Base-by-base conservation (phyloP, 2,797 vertebrate species). In the Philypnodon macrostomus region DNA sequence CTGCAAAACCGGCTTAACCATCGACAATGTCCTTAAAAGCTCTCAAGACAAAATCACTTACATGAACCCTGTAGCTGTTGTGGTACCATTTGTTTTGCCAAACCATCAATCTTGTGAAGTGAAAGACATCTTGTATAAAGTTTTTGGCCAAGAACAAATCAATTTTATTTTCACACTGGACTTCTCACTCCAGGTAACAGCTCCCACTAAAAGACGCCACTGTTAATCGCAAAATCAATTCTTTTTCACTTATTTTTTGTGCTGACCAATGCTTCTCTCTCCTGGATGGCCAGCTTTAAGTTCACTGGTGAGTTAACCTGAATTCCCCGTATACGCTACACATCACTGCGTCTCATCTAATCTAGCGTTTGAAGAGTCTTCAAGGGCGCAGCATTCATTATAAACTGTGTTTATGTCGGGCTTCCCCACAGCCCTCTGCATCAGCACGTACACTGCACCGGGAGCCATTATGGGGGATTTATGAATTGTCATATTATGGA, bases 401-500 rank as follows among this genome's bases (percentile, higher is more conserved):
- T 37, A 58, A 29, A 13, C 46, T 34, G 37, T 23, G 40, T 58
- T 70, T 38, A 49, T 47, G 54, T 65, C 48, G 18, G 40, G 63
- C n/a, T n/a, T n/a, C n/a, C n/a, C n/a, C n/a, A n/a, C n/a, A 37
- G 30, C 26, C 34, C 34, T 40, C 67, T 72, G 65, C 57, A 46
- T 75, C 68, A 77, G 76, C 73, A 73, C 61, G 70, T 70, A 41
- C n/a, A 30, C 33, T 23, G 21, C 17, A 38, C 41, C 31, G 50
- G 13, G 10, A 30, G 56, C 56, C 44, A 48, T 69, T 59, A 58
- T 50, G 61, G 10, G 15, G 44, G 51, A 79, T 71, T 73, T 60
- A 81, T 77, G 55, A 77, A 75, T 67, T 26, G 50, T 58, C 31
- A 44, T 55, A 35, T 62, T 44, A 77, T 77, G 7, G 68, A 81